Percentiles rank a stretch among this genome's conserved stretches.
These are phyloP conservation scores for Dryoscopus gambensis DNA, from an alignment of 2,113 vertebrate species.

Conservation along the genomic window DNA sequence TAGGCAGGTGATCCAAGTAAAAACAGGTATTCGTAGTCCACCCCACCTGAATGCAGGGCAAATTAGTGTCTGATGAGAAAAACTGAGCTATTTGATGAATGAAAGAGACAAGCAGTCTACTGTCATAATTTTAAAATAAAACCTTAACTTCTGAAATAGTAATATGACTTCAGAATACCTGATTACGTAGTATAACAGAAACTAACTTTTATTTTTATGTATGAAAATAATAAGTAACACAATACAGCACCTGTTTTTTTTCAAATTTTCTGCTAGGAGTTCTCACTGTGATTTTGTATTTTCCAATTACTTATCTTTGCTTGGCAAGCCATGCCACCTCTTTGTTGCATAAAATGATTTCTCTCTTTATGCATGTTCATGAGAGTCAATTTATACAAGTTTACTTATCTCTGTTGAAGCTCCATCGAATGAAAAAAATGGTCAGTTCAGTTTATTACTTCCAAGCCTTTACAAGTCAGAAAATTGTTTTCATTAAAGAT, in stretches of 20 bases:
- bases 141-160: neutral
- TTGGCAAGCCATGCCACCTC: neutral
- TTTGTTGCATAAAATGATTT: constrained; percentile 30
- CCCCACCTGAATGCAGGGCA: neutral
- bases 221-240: neutral
- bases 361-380: neutral
- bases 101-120: neutral
- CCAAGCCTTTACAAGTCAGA: neutral
- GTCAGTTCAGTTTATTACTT: neutral
- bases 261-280: constrained; percentile 2
- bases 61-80: neutral
- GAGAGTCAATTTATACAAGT: neutral
- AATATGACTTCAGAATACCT: neutral
- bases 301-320: constrained; percentile 24
- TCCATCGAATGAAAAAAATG: neutral
- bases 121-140: neutral
- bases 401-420: constrained; percentile 10
- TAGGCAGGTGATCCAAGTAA: neutral
- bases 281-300: neutral
- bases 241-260: neutral
- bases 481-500: constrained; percentile 24
- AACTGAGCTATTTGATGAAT: neutral
- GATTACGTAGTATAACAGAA: neutral
- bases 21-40: neutral
- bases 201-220: neutral